Evolutionary conservation across 2,797 vertebrate genomes (phyloP).

Genomic region (Danio tinwini): DNA sequence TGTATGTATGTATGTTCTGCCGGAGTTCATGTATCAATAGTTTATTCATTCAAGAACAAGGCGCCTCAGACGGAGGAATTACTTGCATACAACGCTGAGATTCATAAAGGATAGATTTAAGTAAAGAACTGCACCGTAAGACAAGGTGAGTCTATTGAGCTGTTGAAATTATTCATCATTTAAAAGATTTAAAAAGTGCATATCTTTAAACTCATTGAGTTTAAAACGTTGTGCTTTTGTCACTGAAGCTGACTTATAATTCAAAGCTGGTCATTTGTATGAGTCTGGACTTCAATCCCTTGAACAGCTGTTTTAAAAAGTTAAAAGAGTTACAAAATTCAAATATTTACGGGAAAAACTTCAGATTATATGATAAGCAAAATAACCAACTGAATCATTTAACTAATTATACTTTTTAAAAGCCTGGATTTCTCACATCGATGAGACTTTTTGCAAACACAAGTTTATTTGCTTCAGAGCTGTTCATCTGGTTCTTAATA

Average conservation of each 20-base stretch:
- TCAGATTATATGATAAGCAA: background rate
- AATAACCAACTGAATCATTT: too few relatives aligned
- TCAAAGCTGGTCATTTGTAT: background rate
- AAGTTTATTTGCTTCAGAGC: background rate
- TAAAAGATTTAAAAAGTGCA: background rate
- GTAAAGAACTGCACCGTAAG: background rate
- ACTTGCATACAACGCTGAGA: background rate
- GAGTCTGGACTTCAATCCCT: too few relatives aligned
- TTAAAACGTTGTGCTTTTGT: background rate
- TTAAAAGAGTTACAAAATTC: background rate
- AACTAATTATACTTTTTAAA: background rate
- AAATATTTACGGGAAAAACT: background rate
- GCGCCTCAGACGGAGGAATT: background rate
- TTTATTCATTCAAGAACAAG: constrained; percentile 48
- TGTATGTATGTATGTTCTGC: background rate
- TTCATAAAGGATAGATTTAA: background rate
- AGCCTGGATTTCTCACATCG: too few relatives aligned
- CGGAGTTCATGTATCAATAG: constrained; percentile 44
- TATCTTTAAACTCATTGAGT: background rate
- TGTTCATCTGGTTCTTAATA: background rate
- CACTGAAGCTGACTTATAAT: background rate
- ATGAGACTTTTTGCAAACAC: background rate
- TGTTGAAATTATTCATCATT: background rate
- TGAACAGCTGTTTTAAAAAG: background rate
- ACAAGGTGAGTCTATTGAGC: constrained; percentile 32